These are phyloP conservation scores for Sylvicapra grimmia DNA, from an alignment of 2,113 vertebrate genomes.

Conservation along the genomic window DNA sequence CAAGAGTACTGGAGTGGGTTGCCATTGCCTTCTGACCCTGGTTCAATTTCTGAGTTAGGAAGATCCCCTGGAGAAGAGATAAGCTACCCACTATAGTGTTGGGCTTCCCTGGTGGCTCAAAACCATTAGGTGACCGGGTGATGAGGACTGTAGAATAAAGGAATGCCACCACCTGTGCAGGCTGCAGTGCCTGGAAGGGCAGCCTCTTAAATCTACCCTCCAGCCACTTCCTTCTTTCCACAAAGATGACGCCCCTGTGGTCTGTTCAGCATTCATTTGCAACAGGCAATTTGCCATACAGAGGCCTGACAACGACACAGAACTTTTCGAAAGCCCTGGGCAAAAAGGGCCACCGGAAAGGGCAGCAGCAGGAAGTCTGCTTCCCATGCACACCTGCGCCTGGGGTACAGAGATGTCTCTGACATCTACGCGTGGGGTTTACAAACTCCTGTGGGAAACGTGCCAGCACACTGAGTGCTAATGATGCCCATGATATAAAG, in stretches of 20 bases:
- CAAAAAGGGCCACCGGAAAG: background rate
- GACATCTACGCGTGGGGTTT: background rate
- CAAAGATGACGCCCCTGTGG: conserved; percentile 52
- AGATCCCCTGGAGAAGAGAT: background rate
- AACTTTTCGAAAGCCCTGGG: conserved; percentile 48
- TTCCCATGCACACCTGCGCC: background rate
- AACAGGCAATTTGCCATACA: conserved; percentile 60
- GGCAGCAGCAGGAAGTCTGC: background rate
- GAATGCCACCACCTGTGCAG: background rate
- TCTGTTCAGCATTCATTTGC: conserved; percentile 43
- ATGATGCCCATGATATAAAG: background rate
- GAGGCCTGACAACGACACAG: conserved; percentile 65
- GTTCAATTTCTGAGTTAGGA: background rate
- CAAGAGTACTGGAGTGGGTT: too few species aligned
- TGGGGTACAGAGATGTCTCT: background rate
- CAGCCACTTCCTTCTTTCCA: conserved; percentile 1
- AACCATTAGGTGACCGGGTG: background rate
- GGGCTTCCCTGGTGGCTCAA: background rate
- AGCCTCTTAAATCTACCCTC: background rate
- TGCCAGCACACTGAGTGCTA: background rate
- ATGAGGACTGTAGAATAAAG: background rate
- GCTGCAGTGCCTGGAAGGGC: background rate
- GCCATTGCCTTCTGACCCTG: too few species aligned
- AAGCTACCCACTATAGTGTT: background rate
- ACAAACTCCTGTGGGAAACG: background rate